These are phyloP conservation scores for Toxotes lorentzi DNA, from an alignment of 2,797 vertebrate species.

Conservation along the genomic window DNA sequence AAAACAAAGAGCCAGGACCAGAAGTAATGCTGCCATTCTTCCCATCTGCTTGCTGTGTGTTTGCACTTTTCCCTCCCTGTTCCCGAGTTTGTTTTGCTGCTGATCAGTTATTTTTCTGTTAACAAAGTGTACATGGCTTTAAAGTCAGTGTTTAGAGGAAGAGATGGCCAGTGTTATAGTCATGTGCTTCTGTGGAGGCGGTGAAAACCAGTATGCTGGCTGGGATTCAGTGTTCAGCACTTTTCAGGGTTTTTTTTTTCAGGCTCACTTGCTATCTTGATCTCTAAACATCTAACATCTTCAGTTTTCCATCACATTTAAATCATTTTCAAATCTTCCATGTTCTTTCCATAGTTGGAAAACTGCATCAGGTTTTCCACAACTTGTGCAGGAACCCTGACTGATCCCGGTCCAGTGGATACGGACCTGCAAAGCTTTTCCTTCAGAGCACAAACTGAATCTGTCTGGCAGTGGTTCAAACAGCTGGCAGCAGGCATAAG, in stretches of 20 bases:
- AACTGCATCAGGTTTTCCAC: background rate
- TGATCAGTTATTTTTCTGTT: too few species aligned
- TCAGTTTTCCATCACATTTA: background rate
- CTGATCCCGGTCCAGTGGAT: background rate
- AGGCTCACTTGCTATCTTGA: background rate
- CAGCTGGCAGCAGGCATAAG: slow-evolving; percentile 37
- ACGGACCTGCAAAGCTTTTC: background rate
- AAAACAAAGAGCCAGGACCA: background rate
- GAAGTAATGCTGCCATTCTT: background rate
- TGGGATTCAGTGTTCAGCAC: background rate
- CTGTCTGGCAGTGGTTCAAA: slow-evolving; percentile 19
- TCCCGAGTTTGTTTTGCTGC: too few species aligned
- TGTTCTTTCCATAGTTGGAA: background rate
- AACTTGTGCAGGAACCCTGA: background rate
- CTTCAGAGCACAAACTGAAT: background rate
- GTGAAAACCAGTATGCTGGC: background rate
- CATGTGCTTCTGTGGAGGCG: background rate
- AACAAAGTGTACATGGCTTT: background rate
- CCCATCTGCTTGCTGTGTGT: slow-evolving; percentile 11
- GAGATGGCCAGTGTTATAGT: slow-evolving; percentile 24
- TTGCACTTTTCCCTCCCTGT: slow-evolving; percentile 26
- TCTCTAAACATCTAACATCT: background rate
- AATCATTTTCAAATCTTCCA: background rate
- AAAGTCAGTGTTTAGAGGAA: slow-evolving; percentile 18
- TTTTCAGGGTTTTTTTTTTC: background rate